Percentiles rank a stretch among this genome's conserved stretches.
Conservation (phyloP, 1,140 invertebrate species). For the Lepidotrigona ventralis region DNA sequence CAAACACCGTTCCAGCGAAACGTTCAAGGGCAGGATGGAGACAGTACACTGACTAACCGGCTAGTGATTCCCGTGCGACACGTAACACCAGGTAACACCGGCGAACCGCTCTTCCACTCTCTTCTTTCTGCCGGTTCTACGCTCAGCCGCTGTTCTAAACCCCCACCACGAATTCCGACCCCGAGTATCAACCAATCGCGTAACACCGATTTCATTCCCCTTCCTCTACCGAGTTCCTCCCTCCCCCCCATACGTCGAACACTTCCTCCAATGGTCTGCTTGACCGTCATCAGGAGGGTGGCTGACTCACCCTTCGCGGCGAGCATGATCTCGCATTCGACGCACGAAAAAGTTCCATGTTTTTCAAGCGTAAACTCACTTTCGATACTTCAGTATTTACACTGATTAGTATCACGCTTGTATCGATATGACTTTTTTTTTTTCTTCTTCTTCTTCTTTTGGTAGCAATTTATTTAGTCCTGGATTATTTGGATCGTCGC, state of each 20-base stretch:
- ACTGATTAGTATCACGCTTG: background rate
- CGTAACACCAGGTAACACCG: slow-evolving; percentile 62
- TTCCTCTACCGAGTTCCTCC: background rate
- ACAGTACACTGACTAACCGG: slow-evolving; percentile 61
- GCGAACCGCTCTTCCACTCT: slow-evolving; percentile 39
- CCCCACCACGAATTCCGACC: slow-evolving; percentile 32
- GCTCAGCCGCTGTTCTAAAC: background rate
- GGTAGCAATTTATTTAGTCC: background rate
- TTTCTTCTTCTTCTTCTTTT: background rate
- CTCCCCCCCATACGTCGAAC: slow-evolving; percentile 11
- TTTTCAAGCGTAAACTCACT: slow-evolving; percentile 20
- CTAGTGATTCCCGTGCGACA: slow-evolving; percentile 50
- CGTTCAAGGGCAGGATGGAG: slow-evolving; percentile 60
- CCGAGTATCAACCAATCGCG: slow-evolving; percentile 33
- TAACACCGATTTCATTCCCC: background rate
- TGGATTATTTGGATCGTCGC: background rate
- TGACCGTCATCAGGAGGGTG: slow-evolving; percentile 56
- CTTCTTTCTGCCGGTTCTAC: slow-evolving; percentile 25
- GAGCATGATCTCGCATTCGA: slow-evolving; percentile 44
- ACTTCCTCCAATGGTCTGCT: slow-evolving; percentile 52
- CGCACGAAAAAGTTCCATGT: slow-evolving; percentile 23
- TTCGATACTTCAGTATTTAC: background rate
- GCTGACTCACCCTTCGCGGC: slow-evolving; percentile 53
- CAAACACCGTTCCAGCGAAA: slow-evolving; percentile 49
- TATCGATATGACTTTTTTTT: background rate